A percentile compares a stretch with the other conserved stretches of the same genome.
Evolutionary conservation across 2,888 invertebrate genomes (phyloP).

Genomic region (Athrips mouffetella): DNA sequence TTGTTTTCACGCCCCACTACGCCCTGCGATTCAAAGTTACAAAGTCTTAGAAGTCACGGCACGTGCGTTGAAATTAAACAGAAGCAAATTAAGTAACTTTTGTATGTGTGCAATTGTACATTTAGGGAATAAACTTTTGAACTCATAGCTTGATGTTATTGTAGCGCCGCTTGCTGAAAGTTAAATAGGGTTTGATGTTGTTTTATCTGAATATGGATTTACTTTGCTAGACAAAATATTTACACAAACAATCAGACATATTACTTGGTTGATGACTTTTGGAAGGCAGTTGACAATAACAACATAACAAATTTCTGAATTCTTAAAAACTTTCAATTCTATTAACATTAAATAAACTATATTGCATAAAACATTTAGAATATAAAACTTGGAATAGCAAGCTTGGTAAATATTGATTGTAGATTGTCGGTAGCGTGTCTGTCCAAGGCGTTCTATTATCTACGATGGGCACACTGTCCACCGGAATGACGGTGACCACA

Average conservation of each 20-base stretch:
- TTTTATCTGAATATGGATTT: not conserved
- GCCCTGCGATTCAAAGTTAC: conserved; percentile 2
- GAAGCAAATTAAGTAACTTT: conserved; percentile 19
- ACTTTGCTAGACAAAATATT: too few relatives aligned
- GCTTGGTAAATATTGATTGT: conserved; percentile 31
- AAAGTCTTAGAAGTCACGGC: conserved; percentile 14
- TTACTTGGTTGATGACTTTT: too few relatives aligned
- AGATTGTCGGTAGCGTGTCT: conserved; percentile 38
- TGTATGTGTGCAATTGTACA: conserved; percentile 15
- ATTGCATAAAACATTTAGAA: not conserved
- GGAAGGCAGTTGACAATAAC: not conserved
- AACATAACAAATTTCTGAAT: not conserved
- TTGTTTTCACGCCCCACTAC: conserved; percentile 1
- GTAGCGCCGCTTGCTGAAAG: not conserved
- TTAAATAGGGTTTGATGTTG: not conserved
- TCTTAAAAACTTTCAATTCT: not conserved
- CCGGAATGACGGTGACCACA: conserved; percentile 34
- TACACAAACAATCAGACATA: too few relatives aligned
- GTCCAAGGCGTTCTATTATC: conserved; percentile 43
- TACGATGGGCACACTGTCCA: conserved; percentile 38
- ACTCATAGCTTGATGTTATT: conserved; percentile 9
- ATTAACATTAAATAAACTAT: not conserved
- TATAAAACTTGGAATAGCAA: not conserved
- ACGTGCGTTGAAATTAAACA: conserved; percentile 19
- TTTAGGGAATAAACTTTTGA: conserved; percentile 15